Percentiles rank a stretch among this genome's conserved stretches.
Conservation (phyloP, 2,888 invertebrate species). For the Amblyjoppa proteus region DNA sequence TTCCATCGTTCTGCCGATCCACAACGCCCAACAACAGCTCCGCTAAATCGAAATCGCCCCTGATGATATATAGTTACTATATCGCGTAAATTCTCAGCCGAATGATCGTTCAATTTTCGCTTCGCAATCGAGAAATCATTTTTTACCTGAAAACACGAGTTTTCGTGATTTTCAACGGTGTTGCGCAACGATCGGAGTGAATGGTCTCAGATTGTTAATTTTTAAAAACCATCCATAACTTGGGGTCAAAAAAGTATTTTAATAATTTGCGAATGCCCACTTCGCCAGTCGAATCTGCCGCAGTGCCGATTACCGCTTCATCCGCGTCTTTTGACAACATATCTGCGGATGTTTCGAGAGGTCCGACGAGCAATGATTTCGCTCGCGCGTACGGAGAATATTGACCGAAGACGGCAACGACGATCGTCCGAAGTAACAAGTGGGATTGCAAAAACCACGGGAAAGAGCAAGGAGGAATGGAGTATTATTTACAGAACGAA, state of each 20-base stretch:
- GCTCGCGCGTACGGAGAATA: not conserved
- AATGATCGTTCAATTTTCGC: not conserved
- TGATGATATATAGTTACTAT: not conserved
- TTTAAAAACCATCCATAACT: too few species aligned
- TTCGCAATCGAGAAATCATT: not conserved
- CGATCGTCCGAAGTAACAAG: constrained; percentile 13
- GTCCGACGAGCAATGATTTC: not conserved
- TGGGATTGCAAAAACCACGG: not conserved
- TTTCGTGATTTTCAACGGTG: too few species aligned
- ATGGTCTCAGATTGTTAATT: too few species aligned
- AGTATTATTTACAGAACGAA: constrained; percentile 31
- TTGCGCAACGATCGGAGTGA: too few species aligned
- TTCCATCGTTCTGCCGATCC: constrained; percentile 39
- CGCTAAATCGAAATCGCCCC: not conserved
- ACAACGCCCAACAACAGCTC: not conserved
- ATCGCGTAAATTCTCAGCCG: not conserved
- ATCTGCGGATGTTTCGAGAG: too few species aligned
- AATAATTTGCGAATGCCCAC: too few species aligned
- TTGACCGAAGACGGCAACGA: constrained; percentile 10
- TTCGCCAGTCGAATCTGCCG: too few species aligned
- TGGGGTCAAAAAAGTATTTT: too few species aligned
- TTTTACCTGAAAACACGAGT: too few species aligned
- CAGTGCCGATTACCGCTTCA: too few species aligned
- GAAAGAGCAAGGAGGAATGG: not conserved
- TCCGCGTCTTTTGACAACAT: too few species aligned